These are phyloP conservation scores for Zeus faber DNA, from an alignment of 2,113 vertebrate species.

Conservation along the genomic window DNA sequence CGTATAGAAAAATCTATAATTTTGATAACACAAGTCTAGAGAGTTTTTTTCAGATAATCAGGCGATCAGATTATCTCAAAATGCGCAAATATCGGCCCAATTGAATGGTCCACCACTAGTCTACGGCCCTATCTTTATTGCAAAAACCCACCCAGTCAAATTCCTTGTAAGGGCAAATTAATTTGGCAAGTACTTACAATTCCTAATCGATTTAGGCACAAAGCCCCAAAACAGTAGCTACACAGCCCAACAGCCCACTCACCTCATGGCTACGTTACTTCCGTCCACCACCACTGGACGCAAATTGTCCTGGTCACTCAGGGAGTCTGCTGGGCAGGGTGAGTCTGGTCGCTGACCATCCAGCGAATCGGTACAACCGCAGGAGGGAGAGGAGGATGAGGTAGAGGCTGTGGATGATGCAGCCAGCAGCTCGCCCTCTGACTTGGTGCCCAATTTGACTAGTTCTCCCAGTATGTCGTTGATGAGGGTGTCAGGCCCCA, in stretches of 20 bases:
- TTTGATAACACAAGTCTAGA: no score
- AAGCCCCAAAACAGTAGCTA: no score
- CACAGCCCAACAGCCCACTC: conserved; percentile 38
- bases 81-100: no score
- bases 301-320: conserved; percentile 90
- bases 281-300: conserved; percentile 93
- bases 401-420: conserved; percentile 69
- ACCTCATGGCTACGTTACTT: conserved; percentile 99
- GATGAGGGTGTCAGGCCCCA: conserved; percentile 93
- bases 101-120: no score
- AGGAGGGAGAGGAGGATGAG: conserved; percentile 61
- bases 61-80: no score
- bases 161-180: no score
- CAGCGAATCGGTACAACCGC: conserved; percentile 76
- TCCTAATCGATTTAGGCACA: no score
- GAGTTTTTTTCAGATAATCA: no score
- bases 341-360: conserved; percentile 86
- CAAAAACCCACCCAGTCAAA: no score
- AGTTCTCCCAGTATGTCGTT: conserved; percentile 97
- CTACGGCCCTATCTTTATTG: no score
- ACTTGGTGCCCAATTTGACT: conserved; percentile 94
- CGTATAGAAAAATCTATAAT: no score
- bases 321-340: conserved; percentile 76
- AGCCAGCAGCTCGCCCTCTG: conserved; percentile 80
- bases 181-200: no score